These are phyloP conservation scores for Python bivittatus DNA, from an alignment of 2,113 vertebrate species.

Conservation along the genomic window DNA sequence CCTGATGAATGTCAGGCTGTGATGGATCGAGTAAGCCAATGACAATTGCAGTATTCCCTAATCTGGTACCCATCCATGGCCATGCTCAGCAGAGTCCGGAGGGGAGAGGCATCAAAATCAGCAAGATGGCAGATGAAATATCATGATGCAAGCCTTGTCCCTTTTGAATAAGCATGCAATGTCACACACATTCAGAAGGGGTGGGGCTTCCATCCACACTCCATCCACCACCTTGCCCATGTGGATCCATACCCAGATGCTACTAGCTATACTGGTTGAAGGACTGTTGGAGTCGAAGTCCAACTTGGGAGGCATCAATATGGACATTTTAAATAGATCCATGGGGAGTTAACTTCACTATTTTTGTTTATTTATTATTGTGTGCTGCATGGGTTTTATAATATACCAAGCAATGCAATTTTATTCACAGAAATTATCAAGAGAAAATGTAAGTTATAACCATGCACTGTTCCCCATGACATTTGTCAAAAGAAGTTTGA, in stretches of 20 bases:
- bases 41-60: neutral
- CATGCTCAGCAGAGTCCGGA: too few relatives aligned
- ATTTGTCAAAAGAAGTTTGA: constrained; percentile 17
- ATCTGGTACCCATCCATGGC: neutral
- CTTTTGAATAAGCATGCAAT: neutral
- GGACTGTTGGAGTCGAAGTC: neutral
- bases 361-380: neutral
- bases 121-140: neutral
- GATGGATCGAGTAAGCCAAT: neutral
- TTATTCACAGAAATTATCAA: constrained; percentile 14
- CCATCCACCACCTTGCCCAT: neutral
- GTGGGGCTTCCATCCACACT: neutral
- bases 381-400: neutral
- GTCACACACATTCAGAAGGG: neutral
- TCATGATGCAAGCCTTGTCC: neutral
- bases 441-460: neutral
- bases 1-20: neutral
- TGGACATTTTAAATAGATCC: neutral
- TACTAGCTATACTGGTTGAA: neutral
- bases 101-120: neutral
- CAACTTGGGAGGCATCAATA: neutral
- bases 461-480: constrained; percentile 9
- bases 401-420: neutral
- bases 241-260: neutral
- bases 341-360: neutral